These are phyloP conservation scores for Tragelaphus strepsiceros DNA, from an alignment of 2,113 vertebrate genomes.

Conservation along the genomic window DNA sequence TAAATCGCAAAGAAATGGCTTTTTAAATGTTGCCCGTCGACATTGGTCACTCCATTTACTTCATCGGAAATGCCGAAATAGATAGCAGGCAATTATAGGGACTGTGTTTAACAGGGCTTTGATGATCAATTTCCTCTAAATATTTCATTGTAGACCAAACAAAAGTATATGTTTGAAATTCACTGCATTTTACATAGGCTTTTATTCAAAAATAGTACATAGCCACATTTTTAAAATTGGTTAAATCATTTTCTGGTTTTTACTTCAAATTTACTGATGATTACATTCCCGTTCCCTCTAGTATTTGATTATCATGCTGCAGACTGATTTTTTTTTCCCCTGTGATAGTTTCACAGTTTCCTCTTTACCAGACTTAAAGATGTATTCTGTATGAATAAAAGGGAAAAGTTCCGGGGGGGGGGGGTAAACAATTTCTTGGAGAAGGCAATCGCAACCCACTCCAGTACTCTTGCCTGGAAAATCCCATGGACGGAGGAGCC, in stretches of 20 bases:
- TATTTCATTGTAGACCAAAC: not conserved
- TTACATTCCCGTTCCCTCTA: not conserved
- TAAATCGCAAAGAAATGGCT: slow-evolving; percentile 67
- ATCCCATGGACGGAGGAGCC: too few relatives aligned
- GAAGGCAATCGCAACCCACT: too few relatives aligned
- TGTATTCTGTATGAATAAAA: not conserved
- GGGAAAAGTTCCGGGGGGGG: not conserved
- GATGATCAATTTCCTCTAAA: slow-evolving; percentile 41
- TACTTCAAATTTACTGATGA: not conserved
- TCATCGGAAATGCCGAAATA: slow-evolving; percentile 42
- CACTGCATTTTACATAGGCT: not conserved
- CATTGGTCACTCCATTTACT: slow-evolving; percentile 62
- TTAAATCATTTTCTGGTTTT: slow-evolving; percentile 17
- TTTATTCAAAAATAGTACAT: not conserved
- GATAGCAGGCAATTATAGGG: slow-evolving; percentile 40
- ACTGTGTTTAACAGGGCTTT: not conserved
- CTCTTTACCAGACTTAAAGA: not conserved
- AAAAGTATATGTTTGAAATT: not conserved
- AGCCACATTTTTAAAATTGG: not conserved
- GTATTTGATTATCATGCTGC: not conserved
- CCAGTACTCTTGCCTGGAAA: too few relatives aligned
- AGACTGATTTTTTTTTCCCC: not conserved
- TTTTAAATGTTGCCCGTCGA: slow-evolving; percentile 72
- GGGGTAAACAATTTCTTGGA: not conserved
- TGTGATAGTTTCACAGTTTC: not conserved